Percentiles rank a stretch among this genome's conserved stretches.
Conservation (phyloP, 2,797 vertebrate species). For the Pogoniulus pusillus region DNA sequence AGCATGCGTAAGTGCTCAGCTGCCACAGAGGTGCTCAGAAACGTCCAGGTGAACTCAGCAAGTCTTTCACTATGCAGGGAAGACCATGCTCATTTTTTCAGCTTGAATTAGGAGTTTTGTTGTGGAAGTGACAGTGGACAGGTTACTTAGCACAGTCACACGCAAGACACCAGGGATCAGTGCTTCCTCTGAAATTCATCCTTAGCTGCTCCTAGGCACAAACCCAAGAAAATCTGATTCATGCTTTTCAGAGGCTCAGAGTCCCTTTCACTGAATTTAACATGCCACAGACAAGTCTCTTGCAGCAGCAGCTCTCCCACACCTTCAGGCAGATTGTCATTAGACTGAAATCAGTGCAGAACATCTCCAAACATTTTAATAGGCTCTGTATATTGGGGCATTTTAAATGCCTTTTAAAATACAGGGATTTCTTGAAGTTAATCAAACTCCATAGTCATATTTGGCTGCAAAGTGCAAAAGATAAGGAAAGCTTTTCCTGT, state of each 20-base stretch:
- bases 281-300: fast-evolving
- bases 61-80: not conserved
- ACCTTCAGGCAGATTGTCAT: not conserved
- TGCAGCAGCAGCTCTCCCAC: not conserved
- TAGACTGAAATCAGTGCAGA: not conserved
- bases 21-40: not conserved
- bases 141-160: not conserved
- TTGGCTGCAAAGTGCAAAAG: not conserved
- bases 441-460: not conserved
- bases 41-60: not conserved
- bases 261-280: not conserved
- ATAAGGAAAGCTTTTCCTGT: not conserved
- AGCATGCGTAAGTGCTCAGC: fast-evolving
- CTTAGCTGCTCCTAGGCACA: not conserved
- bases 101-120: not conserved
- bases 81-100: fast-evolving
- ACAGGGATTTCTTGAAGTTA: not conserved
- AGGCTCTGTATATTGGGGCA: not conserved
- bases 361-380: not conserved
- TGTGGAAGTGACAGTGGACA: not conserved
- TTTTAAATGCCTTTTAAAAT: not conserved
- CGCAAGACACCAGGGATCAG: not conserved
- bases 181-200: not conserved
- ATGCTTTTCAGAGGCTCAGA: not conserved
- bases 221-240: not conserved